Base-by-base conservation (phyloP, 2,797 vertebrate genomes). In the Coluber constrictor region DNA sequence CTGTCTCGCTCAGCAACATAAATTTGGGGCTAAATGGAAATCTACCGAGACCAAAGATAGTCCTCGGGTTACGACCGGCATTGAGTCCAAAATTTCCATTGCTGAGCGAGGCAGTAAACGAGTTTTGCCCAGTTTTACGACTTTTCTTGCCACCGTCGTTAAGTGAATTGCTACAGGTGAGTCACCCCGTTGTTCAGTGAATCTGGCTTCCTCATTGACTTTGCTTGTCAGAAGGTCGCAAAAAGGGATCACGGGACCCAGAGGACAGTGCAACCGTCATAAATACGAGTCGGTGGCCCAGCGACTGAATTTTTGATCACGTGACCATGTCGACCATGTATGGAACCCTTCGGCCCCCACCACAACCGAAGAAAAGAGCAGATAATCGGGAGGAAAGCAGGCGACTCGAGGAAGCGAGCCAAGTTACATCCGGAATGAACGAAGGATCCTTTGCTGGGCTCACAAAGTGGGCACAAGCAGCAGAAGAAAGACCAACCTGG, bases 131-230 rank as follows among this genome's bases (percentile, higher is more conserved):
- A 0, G 0, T 2, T n/a, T n/a, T 66, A n/a, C 4, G 4, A 66
- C 63, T 12, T 25, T n/a, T 12, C 12, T n/a, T 13, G 27, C 63
- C 12, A 27, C 9, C 1, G 3, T 61, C 0, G 2, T 27, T 61
- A 61, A 61, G 25, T 27, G 25, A 61, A 61, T 27, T 1, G 0
- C 9, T 4, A 9, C 59, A 2, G 25, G 25, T 11, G 9, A 61
- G 13, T 0, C 5, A 66, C 29, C 6, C 60, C 7, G 0, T 12
- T 1, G 25, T 13, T n/a, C 15, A n/a, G 29, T 2, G 11, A 66
- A n/a, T n/a, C 29, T 0, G 29, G 1, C 12, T 15, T n/a, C 11
- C 12, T 29, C 29, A 2, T 15, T 5, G 12, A n/a, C 12, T n/a
- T 15, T 15, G 12, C 12, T 15, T 2, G 0, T 66, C 63, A 2